phyloP scores from a whole-genome alignment of 2,888 invertebrate species.

The Noctua comes region DNA sequence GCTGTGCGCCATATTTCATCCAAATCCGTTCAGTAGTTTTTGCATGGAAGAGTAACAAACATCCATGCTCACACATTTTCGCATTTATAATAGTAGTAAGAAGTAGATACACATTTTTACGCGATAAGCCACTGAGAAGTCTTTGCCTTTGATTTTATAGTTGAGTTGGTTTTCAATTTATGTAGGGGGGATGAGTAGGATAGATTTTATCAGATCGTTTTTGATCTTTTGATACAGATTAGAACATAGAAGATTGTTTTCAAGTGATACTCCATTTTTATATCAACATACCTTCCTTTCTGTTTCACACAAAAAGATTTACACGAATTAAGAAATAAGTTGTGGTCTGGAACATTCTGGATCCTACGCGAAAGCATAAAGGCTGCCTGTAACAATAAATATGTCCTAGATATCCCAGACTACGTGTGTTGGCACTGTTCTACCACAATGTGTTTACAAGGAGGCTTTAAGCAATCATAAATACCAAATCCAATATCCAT shows the following conservation, averaged over 20 bases:
- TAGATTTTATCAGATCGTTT: background rate
- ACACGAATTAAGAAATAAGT: background rate
- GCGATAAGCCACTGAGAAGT: background rate
- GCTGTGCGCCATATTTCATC: background rate
- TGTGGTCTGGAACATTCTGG: background rate
- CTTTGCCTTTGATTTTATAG: background rate
- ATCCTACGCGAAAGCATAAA: background rate
- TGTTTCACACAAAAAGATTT: background rate
- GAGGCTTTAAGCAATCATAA: background rate
- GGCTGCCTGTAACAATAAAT: background rate
- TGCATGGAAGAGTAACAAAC: background rate
- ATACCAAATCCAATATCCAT: slow-evolving; percentile 15
- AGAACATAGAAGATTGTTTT: background rate
- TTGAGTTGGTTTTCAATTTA: background rate
- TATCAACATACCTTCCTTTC: background rate
- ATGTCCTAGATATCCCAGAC: background rate
- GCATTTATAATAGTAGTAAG: background rate
- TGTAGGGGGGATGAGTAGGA: background rate
- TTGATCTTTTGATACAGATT: background rate
- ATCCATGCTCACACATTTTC: background rate
- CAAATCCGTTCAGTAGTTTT: background rate
- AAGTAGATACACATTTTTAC: background rate
- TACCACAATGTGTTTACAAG: background rate
- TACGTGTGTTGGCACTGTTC: slow-evolving; percentile 8
- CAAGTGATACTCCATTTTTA: background rate